These are phyloP conservation scores for Notiomystis cincta DNA, from an alignment of 2,113 vertebrate genomes.

Conservation along the genomic window DNA sequence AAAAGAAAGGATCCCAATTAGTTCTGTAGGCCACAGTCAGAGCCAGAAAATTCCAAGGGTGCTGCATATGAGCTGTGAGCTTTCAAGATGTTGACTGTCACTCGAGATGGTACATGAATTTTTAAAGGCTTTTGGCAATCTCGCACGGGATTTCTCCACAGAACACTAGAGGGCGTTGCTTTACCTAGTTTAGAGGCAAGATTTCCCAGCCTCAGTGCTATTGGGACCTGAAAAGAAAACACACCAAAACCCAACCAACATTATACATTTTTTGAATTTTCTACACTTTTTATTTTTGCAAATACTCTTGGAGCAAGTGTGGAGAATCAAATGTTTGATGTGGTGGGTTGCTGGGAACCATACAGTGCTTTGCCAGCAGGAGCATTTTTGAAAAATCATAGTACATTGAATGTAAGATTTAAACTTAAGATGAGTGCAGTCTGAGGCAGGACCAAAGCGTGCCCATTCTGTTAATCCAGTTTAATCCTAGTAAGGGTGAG, in stretches of 20 bases:
- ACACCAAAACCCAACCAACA: neutral
- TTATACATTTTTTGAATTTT: neutral
- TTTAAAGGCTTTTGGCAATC: neutral
- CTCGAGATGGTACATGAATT: neutral
- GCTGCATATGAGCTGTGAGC: neutral
- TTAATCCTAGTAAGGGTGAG: neutral
- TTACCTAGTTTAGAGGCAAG: neutral
- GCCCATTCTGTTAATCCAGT: neutral
- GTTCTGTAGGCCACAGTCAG: neutral
- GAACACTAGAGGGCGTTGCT: slow-evolving; percentile 57
- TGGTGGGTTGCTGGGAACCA: neutral
- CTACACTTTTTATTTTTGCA: neutral
- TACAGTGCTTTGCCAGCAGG: neutral
- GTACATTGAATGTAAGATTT: neutral
- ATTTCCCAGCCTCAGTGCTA: fast-evolving
- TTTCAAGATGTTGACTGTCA: neutral
- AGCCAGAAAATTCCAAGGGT: neutral
- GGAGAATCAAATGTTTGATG: neutral
- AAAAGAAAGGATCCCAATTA: neutral
- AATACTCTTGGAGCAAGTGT: neutral
- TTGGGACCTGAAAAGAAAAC: neutral
- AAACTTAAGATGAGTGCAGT: neutral
- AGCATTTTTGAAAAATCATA: neutral
- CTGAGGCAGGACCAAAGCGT: neutral
- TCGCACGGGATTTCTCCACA: neutral